Evolutionary conservation across 2,797 vertebrate species (phyloP).

Genomic region (Alauda arvensis): DNA sequence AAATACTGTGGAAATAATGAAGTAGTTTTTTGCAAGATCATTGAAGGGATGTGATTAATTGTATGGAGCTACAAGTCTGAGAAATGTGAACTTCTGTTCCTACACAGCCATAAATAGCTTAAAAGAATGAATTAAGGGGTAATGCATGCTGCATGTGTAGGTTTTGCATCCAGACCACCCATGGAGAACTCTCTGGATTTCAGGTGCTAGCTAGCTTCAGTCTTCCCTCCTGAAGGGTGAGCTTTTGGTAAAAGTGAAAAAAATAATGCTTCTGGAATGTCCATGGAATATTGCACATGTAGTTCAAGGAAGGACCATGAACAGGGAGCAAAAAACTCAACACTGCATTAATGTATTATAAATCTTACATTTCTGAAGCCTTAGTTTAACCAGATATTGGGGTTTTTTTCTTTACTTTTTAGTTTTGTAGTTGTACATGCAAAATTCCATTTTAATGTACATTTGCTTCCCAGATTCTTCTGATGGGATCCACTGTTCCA

Average conservation of each 20-base stretch:
- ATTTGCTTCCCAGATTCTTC: constrained; percentile 79
- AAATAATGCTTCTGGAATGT: not conserved
- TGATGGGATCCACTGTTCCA: constrained; percentile 90
- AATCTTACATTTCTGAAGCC: not conserved
- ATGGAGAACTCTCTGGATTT: not conserved
- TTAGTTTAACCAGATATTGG: not conserved
- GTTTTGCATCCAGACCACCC: not conserved
- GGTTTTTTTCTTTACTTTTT: not conserved
- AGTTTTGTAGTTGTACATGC: not conserved
- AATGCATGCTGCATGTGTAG: not conserved
- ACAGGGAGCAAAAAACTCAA: not conserved
- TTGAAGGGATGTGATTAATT: not conserved
- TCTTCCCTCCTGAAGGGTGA: not conserved
- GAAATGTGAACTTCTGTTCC: not conserved
- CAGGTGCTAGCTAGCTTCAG: not conserved
- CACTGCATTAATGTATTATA: not conserved
- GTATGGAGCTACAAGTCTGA: not conserved
- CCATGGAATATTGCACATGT: not conserved
- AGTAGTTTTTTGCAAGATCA: not conserved
- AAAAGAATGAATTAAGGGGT: not conserved
- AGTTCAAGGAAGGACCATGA: not conserved
- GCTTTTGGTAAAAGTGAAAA: not conserved
- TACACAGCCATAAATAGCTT: not conserved
- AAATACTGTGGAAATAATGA: not conserved
- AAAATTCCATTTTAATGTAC: not conserved